These are phyloP conservation scores for Salarias fasciatus DNA, from an alignment of 2,797 vertebrate species.

Conservation along the genomic window DNA sequence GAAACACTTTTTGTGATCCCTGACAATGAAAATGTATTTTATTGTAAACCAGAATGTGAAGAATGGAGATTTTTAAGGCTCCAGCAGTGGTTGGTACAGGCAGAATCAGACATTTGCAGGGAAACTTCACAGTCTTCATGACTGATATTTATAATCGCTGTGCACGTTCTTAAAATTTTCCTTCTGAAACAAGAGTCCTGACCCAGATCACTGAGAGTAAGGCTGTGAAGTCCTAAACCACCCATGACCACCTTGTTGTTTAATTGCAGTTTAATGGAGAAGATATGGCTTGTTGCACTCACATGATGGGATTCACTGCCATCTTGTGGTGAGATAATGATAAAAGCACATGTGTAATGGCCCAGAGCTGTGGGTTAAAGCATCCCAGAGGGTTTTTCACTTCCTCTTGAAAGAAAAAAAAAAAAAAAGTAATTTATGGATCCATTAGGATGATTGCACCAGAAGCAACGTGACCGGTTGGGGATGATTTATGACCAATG, in stretches of 20 bases:
- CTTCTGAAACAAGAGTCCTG: background rate
- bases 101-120: background rate
- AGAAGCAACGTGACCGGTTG: background rate
- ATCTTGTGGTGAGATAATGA: slow-evolving; percentile 66
- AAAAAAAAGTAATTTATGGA: slow-evolving; percentile 12
- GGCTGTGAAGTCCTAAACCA: slow-evolving; percentile 24
- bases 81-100: slow-evolving; percentile 15
- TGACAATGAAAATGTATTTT: slow-evolving; percentile 32
- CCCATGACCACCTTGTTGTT: slow-evolving; percentile 1
- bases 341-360: background rate
- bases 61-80: slow-evolving; percentile 10
- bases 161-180: background rate
- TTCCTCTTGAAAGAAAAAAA: slow-evolving; percentile 1
- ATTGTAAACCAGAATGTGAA: slow-evolving; percentile 23
- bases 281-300: slow-evolving; percentile 3
- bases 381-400: background rate
- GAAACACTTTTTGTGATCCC: slow-evolving; percentile 33
- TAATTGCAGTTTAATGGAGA: slow-evolving; percentile 26
- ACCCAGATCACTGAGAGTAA: slow-evolving; percentile 19
- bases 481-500: slow-evolving; percentile 21
- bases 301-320: slow-evolving; percentile 56
- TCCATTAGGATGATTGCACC: slow-evolving; percentile 15
- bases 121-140: slow-evolving; percentile 7
- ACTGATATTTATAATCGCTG: slow-evolving; percentile 12
- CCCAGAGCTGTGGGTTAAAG: background rate